Percentiles rank a stretch among this genome's conserved stretches.
These are phyloP conservation scores for Melanotaenia trifasciata DNA, from an alignment of 2,797 vertebrate genomes.

Conservation along the genomic window DNA sequence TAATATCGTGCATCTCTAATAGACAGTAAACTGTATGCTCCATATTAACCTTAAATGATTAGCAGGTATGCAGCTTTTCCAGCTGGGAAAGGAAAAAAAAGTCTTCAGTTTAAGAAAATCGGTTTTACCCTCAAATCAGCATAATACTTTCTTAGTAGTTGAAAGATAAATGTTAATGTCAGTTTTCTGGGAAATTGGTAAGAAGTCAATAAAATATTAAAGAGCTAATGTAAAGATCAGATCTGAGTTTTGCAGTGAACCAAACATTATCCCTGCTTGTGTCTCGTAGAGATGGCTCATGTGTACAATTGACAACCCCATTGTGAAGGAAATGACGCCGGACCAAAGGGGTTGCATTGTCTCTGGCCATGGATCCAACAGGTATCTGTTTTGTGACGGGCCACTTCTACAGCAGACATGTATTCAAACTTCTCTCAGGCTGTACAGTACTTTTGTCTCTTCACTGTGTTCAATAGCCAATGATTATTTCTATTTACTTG, in stretches of 20 bases:
- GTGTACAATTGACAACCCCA: slow-evolving; percentile 9
- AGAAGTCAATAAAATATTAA: not conserved
- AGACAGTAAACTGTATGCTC: not conserved
- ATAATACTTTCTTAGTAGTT: not conserved
- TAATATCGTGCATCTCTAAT: too few relatives aligned
- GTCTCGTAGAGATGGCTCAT: not conserved
- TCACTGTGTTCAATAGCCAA: slow-evolving; percentile 86
- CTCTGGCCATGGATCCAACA: slow-evolving; percentile 48
- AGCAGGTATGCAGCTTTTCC: not conserved
- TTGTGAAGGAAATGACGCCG: slow-evolving; percentile 40
- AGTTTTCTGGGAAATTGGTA: not conserved
- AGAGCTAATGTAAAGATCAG: not conserved
- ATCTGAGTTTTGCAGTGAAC: not conserved
- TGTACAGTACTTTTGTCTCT: slow-evolving; percentile 53
- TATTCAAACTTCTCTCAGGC: slow-evolving; percentile 2
- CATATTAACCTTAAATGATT: not conserved
- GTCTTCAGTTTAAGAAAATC: not conserved
- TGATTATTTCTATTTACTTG: slow-evolving; percentile 94
- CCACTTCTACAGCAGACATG: slow-evolving; percentile 18
- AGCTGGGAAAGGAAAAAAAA: too few relatives aligned
- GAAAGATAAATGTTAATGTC: not conserved
- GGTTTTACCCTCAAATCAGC: not conserved
- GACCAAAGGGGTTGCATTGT: slow-evolving; percentile 45
- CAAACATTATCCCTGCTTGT: slow-evolving; percentile 69
- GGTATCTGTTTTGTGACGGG: slow-evolving; percentile 47